Conservation (phyloP, 2,888 invertebrate species). For the Adineta ricciae region DNA sequence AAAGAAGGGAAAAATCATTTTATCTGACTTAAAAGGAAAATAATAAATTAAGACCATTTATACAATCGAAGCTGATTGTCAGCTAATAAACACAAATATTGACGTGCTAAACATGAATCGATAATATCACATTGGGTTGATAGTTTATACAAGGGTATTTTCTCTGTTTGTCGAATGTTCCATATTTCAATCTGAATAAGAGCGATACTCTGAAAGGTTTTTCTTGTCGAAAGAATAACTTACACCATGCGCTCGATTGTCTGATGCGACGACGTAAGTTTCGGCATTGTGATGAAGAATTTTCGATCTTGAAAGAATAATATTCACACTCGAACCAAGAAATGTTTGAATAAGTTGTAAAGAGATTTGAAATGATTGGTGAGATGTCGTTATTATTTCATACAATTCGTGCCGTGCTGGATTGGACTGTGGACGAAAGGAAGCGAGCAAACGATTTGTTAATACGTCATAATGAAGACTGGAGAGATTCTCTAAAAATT, state of each 20-base stretch:
- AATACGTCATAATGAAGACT: constrained; percentile 62
- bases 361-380: not conserved
- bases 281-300: constrained; percentile 48
- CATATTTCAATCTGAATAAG: not conserved
- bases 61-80: not conserved
- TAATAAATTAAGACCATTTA: not conserved
- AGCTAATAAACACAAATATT: not conserved
- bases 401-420: not conserved
- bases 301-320: constrained; percentile 60
- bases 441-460: constrained; percentile 61
- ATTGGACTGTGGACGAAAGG: constrained; percentile 57
- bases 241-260: not conserved
- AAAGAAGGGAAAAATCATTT: too few relatives aligned
- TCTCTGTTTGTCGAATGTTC: not conserved
- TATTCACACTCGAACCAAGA: constrained; percentile 61
- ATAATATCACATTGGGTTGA: not conserved
- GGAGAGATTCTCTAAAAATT: constrained; percentile 53
- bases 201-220: too few relatives aligned
- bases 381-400: not conserved
- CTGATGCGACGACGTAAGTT: not conserved
- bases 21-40: too few relatives aligned
- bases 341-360: constrained; percentile 46
- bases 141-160: not conserved
- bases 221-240: too few relatives aligned
- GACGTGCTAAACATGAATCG: not conserved